Base-by-base conservation (phyloP, 1,140 invertebrate genomes). In the Asobara japonica region DNA sequence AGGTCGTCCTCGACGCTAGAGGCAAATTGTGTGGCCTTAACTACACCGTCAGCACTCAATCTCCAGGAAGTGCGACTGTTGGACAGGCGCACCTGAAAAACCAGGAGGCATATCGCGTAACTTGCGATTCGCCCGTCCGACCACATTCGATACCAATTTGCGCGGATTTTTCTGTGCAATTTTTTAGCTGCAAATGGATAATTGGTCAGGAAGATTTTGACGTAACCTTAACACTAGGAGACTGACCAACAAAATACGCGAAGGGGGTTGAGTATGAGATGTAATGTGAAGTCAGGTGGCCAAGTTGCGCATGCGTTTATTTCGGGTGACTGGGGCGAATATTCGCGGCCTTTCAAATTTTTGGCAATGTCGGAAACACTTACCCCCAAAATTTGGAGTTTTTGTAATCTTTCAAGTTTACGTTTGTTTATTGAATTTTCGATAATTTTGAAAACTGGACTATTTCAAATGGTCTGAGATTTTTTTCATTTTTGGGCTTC, bases 51-150 rank as follows among this genome's bases (percentile, higher is more conserved):
- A 8, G 81, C 83, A 51, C 74, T 86, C 1, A 86, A 69, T 56
- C 83, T 78, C 86, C 86, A 87, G 30, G 86, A 87, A 0, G 84
- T 86, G 6, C 86, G 78, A 6, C 85, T 86, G 51, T 85, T 86
- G 0, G 84, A 85, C 13, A 86, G 51, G 48, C 82, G 80, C 18
- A 85, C 79, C 65, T 86, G 86, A 10, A 87, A 75, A 7, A 87
- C 77, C 10, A 87, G 69, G 29, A 87, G 80, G 64, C 83, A 87
- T 62, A 86, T 76, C 33, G 82, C 78, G 66, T 80, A 84, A 61
- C 78, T 80, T 20, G 80, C 74, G 11, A 83, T 73, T 65, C 81
- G 79, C 65, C 78, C 75, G 29, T 77, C 79, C 13, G 76, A 27
- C 60, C 77, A 78, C 82, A 82, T 83, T 1, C 4, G n/a, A n/a